Percentiles rank a stretch among this genome's conserved stretches.
Evolutionary conservation across 2,797 vertebrate species (phyloP).

Genomic region (Hemibagrus guttatus): DNA sequence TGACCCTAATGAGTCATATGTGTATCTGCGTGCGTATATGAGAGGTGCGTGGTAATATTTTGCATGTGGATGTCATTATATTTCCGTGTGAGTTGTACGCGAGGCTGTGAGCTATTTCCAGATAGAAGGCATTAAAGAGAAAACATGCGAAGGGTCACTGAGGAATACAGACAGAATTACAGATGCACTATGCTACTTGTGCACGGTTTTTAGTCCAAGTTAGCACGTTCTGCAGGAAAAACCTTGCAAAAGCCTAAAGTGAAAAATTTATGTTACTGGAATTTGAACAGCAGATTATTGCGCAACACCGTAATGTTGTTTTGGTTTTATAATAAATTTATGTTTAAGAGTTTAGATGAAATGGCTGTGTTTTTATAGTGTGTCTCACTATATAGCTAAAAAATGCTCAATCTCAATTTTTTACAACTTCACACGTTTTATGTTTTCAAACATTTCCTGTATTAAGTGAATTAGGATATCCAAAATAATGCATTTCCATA

Average conservation of each 20-base stretch:
- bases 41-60: neutral
- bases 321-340: neutral
- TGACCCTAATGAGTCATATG: constrained; percentile 34
- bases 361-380: too few species aligned
- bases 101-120: neutral
- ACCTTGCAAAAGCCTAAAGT: neutral
- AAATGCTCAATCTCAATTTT: too few species aligned
- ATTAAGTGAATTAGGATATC: too few species aligned
- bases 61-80: constrained; percentile 1
- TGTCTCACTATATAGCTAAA: too few species aligned
- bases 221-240: neutral
- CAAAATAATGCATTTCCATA: neutral
- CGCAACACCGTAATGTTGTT: neutral
- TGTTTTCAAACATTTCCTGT: too few species aligned
- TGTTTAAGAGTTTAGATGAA: neutral
- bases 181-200: neutral
- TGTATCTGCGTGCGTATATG: neutral
- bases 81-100: neutral
- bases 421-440: too few species aligned
- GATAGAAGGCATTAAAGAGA: neutral
- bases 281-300: neutral
- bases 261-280: neutral
- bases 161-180: neutral
- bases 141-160: neutral
- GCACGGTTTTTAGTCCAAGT: neutral